phyloP scores from a whole-genome alignment of 2,888 invertebrate species.

The Torymus aiolomorphi region DNA sequence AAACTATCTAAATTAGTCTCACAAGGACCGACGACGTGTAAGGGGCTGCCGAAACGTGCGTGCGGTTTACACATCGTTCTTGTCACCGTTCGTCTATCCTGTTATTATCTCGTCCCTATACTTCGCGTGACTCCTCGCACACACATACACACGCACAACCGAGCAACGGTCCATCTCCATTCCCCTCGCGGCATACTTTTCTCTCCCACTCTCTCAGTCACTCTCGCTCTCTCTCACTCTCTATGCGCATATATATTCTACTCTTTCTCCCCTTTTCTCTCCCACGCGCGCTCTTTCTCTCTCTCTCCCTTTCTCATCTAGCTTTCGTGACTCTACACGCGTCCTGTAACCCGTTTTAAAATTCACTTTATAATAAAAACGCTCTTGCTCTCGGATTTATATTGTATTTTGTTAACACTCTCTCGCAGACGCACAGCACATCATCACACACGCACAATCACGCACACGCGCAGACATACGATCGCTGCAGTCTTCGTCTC shows the following conservation, averaged over 20 bases:
- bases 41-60: conserved; percentile 8
- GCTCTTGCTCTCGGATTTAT: conserved; percentile 2
- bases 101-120: not conserved
- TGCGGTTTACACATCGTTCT: not conserved
- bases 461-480: conserved; percentile 8
- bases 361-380: conserved; percentile 31
- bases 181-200: conserved; percentile 25
- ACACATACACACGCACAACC: not conserved
- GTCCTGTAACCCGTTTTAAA: not conserved
- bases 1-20: conserved; percentile 44
- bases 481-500: not conserved
- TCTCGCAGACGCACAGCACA: not conserved
- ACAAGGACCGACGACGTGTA: conserved; percentile 17
- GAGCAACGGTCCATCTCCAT: too few relatives aligned
- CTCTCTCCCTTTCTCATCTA: not conserved
- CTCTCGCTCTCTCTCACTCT: not conserved
- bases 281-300: not conserved
- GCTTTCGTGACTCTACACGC: not conserved
- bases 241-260: not conserved
- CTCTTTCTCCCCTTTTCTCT: not conserved
- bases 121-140: not conserved
- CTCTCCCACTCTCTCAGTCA: not conserved
- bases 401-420: too few relatives aligned
- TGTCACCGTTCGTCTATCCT: not conserved
- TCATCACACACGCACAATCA: conserved; percentile 2